Evolutionary conservation across 2,888 invertebrate genomes (phyloP).

Genomic region (Dryobota labecula): DNA sequence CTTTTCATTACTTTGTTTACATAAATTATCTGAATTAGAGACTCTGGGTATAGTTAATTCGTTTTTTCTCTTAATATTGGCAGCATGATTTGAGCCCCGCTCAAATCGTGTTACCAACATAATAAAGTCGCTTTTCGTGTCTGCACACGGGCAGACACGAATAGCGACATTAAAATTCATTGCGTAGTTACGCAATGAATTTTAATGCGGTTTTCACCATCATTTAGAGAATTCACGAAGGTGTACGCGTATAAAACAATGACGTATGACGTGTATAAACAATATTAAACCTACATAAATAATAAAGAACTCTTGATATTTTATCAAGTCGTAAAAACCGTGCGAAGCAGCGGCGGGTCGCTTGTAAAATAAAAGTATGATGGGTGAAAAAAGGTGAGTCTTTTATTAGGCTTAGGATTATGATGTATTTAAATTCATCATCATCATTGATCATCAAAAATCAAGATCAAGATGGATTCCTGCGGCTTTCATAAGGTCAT

Average conservation of each 20-base stretch:
- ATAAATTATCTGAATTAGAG: too few relatives aligned
- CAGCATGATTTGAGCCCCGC: neutral
- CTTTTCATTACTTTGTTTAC: too few relatives aligned
- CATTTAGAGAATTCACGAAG: too few relatives aligned
- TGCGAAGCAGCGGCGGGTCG: neutral
- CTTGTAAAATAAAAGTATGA: neutral
- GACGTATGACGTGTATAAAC: neutral
- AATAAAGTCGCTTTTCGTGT: neutral
- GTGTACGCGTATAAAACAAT: neutral
- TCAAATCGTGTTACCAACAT: neutral
- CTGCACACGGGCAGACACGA: too few relatives aligned
- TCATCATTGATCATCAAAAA: too few relatives aligned
- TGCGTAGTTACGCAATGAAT: too few relatives aligned
- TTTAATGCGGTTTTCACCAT: neutral
- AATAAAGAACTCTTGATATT: neutral
- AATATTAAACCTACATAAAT: too few relatives aligned
- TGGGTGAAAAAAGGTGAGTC: neutral
- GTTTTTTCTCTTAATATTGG: constrained; percentile 25
- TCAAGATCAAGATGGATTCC: too few relatives aligned
- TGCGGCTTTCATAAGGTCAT: too few relatives aligned
- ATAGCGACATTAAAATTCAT: too few relatives aligned
- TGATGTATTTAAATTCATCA: neutral
- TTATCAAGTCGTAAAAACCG: neutral
- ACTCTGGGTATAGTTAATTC: too few relatives aligned
- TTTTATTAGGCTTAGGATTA: neutral